phyloP scores from a whole-genome alignment of 1,140 invertebrate species.

The Camponotus pennsylvanicus region DNA sequence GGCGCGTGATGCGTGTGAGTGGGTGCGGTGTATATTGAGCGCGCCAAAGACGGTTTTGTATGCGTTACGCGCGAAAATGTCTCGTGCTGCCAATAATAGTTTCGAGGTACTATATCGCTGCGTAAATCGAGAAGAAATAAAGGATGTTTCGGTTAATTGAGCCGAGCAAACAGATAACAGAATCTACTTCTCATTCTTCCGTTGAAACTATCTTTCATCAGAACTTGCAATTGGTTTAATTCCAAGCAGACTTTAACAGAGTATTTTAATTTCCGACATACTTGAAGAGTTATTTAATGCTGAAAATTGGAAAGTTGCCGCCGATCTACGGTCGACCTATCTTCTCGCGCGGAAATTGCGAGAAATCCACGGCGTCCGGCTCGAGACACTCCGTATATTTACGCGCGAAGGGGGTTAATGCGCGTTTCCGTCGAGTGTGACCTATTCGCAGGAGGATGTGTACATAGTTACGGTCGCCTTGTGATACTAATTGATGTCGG shows the following conservation, averaged over 20 bases:
- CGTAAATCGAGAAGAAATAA: slow-evolving; percentile 11
- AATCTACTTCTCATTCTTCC: slow-evolving; percentile 3
- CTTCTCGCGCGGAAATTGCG: not conserved
- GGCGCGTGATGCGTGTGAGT: not conserved
- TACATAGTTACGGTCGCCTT: slow-evolving; percentile 55
- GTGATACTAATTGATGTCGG: slow-evolving; percentile 75
- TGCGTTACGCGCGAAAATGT: not conserved
- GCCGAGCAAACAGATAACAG: not conserved
- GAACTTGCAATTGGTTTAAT: slow-evolving; percentile 30
- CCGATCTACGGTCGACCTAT: not conserved
- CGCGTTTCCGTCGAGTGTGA: slow-evolving; percentile 22
- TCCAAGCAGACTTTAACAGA: not conserved
- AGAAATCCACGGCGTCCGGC: not conserved
- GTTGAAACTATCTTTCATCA: slow-evolving; percentile 2
- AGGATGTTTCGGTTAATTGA: slow-evolving; percentile 32
- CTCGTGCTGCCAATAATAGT: not conserved
- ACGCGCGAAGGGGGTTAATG: slow-evolving; percentile 26
- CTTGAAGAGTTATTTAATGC: slow-evolving; percentile 3
- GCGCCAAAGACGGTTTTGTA: not conserved
- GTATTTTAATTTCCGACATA: slow-evolving; percentile 21
- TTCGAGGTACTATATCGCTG: too few species aligned
- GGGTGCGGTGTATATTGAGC: not conserved
- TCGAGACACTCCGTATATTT: not conserved
- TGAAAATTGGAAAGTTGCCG: slow-evolving; percentile 10
- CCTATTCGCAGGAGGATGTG: slow-evolving; percentile 56